Conservation (phyloP, 2,888 invertebrate species). For the Micoletzkya japonica region DNA sequence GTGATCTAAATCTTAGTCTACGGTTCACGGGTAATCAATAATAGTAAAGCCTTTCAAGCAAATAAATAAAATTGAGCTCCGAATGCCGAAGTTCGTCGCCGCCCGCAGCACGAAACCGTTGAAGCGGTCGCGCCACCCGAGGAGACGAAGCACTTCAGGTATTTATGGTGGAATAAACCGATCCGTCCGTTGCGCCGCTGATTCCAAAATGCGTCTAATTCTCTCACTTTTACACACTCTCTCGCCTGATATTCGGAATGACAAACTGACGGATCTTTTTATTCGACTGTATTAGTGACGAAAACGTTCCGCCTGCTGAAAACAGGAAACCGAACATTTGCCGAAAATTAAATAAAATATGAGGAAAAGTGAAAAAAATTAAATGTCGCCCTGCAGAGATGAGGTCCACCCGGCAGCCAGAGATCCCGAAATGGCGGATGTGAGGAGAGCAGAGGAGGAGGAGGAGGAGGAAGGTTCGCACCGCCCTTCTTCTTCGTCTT, state of each 20-base stretch:
- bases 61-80: neutral
- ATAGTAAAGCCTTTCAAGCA: neutral
- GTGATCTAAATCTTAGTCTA: neutral
- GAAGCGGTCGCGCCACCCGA: constrained; percentile 10
- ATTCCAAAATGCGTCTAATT: too few relatives aligned
- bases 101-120: constrained; percentile 2
- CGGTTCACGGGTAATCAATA: neutral
- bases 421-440: neutral
- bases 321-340: too few relatives aligned
- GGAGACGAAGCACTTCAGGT: neutral
- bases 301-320: neutral
- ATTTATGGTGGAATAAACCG: too few relatives aligned
- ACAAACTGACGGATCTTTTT: too few relatives aligned
- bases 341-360: too few relatives aligned
- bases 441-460: neutral
- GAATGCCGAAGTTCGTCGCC: neutral
- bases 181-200: too few relatives aligned
- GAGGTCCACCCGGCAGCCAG: too few relatives aligned
- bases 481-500: too few relatives aligned
- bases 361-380: too few relatives aligned
- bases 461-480: constrained; percentile 8
- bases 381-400: too few relatives aligned
- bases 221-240: too few relatives aligned
- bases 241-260: too few relatives aligned
- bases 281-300: constrained; percentile 1